Conservation (phyloP, 1,140 invertebrate species). For the Lordiphosa clarofinis region DNA sequence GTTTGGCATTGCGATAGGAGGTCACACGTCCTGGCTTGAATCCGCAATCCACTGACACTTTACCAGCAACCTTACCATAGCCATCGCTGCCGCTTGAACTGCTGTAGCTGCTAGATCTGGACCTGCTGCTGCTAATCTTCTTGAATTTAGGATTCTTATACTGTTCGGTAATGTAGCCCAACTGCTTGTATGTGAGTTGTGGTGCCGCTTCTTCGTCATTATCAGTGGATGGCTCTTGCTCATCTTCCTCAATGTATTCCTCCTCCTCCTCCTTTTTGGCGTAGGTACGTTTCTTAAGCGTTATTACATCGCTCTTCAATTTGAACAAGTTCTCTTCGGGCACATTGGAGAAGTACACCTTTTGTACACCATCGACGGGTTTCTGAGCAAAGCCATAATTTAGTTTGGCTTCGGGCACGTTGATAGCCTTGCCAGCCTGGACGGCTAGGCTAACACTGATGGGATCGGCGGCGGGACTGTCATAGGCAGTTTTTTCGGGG, state of each 20-base stretch:
- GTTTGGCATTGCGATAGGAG: slow-evolving; percentile 57
- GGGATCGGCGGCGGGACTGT: slow-evolving; percentile 78
- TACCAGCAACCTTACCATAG: slow-evolving; percentile 50
- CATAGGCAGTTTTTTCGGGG: slow-evolving; percentile 34
- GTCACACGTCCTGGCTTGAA: slow-evolving; percentile 66
- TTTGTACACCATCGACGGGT: slow-evolving; percentile 68
- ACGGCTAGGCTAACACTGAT: slow-evolving; percentile 79
- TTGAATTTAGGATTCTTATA: slow-evolving; percentile 73
- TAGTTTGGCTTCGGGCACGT: slow-evolving; percentile 79
- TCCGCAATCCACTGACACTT: slow-evolving; percentile 65
- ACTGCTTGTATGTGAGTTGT: slow-evolving; percentile 65
- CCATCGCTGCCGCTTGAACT: slow-evolving; percentile 22
- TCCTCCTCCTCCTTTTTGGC: slow-evolving; percentile 56
- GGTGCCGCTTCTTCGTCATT: slow-evolving; percentile 39
- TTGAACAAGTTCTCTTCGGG: slow-evolving; percentile 80
- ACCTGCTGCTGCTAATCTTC: slow-evolving; percentile 31
- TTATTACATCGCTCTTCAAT: slow-evolving; percentile 79
- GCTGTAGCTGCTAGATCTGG: slow-evolving; percentile 19
- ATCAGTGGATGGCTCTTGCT: slow-evolving; percentile 33
- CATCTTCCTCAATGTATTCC: slow-evolving; percentile 51
- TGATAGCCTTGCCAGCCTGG: slow-evolving; percentile 65
- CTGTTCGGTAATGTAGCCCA: slow-evolving; percentile 65
- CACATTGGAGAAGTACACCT: slow-evolving; percentile 59
- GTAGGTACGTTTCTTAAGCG: slow-evolving; percentile 65
- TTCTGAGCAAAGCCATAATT: slow-evolving; percentile 77